phyloP scores from a whole-genome alignment of 1,140 invertebrate genomes.

The Leptinotarsa undecemlineata region DNA sequence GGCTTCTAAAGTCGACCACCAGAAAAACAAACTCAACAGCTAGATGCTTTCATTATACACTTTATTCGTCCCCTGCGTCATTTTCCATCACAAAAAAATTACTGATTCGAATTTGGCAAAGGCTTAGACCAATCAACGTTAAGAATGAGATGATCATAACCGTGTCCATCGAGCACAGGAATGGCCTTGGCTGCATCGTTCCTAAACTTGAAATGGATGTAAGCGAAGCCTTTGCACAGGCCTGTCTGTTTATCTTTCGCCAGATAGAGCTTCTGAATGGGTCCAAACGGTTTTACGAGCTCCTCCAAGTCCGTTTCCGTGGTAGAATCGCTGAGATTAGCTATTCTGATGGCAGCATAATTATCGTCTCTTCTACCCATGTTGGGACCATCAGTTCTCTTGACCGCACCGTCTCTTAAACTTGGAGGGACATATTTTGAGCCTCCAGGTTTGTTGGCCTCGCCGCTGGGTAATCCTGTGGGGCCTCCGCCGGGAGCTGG shows the following conservation, averaged over 20 bases:
- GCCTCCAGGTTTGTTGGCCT: constrained; percentile 56
- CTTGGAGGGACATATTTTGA: constrained; percentile 84
- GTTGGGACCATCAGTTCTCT: constrained; percentile 74
- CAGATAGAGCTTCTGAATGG: constrained; percentile 84
- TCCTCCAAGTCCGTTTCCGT: constrained; percentile 94
- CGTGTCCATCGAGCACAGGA: constrained; percentile 86
- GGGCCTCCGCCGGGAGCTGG: constrained; percentile 25
- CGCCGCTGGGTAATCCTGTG: constrained; percentile 45
- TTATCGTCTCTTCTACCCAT: constrained; percentile 76
- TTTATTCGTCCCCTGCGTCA: background rate
- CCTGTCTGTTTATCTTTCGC: constrained; percentile 84
- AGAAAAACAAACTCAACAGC: too few relatives aligned
- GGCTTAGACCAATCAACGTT: constrained; percentile 99
- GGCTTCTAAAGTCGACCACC: too few relatives aligned
- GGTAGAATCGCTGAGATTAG: constrained; percentile 96
- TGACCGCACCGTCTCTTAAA: constrained; percentile 78
- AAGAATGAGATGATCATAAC: constrained; percentile 97
- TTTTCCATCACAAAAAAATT: background rate
- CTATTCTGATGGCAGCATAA: constrained; percentile 90
- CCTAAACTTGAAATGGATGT: constrained; percentile 90
- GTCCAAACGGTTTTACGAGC: constrained; percentile 89
- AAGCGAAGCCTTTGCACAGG: constrained; percentile 92
- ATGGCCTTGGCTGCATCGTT: constrained; percentile 93
- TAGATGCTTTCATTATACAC: too few relatives aligned
- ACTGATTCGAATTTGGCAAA: constrained; percentile 18